Evolutionary conservation across 2,113 vertebrate species (phyloP), one percentile per base, ranked within the genome.

Genomic region (Jaculus jaculus): DNA sequence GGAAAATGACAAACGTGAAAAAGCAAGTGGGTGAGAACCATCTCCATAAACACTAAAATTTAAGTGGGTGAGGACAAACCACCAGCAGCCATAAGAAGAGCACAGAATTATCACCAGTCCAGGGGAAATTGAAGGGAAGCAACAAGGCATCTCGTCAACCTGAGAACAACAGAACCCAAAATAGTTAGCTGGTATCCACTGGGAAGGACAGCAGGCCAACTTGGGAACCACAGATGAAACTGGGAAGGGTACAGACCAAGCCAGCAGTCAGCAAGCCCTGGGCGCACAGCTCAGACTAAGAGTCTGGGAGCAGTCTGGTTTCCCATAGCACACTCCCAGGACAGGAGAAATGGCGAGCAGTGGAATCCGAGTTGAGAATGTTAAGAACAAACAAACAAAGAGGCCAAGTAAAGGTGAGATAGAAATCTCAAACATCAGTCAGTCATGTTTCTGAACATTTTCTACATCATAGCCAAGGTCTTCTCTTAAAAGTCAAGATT

Each of bases 1-100:
- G 85, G n/a, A 75, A 93, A 92, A 95, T 90, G 18, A 84, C 37
- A 69, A 90, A 89, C 65, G 42, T 89, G 47, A 91, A 91, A 95
- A 71, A 58, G 72, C 83, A 92, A 74, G 42, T 81, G 66, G 2
- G 39, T 93, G 54, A 89, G 71, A 65, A 90, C 39, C 81, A 93
- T 83, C 28, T 63, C 74, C 79, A 90, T 65, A 83, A 84, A 82
- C 80, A 83, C 83, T 86, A 89, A 93, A 93, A 84, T 94, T 61
- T 61, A 86, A 91, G n/a, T 42, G 60, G 74, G 75, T 63, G 66
- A 95, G 83, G 84, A 89, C 39, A 77, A 92, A 93, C 37, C 78
- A 63, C 88, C 85, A 87, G 7, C 17, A 72, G 42, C n/a, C 47
- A 16, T 47, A 75, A 63, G 30, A 80, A 72, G 87, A 3, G 10